phyloP scores from a whole-genome alignment of 2,888 invertebrate species.

The Stenurella melanura region DNA sequence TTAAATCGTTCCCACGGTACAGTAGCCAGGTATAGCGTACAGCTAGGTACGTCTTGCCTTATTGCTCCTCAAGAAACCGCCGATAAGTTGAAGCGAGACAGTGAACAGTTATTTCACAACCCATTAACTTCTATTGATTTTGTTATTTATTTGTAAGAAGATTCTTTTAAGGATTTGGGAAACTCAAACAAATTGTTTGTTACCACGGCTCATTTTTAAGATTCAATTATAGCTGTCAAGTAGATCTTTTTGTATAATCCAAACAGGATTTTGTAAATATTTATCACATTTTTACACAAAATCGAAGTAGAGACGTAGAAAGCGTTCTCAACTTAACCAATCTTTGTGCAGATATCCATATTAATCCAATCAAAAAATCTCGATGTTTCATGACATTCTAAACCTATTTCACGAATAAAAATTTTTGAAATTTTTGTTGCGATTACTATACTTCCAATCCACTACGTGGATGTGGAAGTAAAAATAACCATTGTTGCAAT shows the following conservation, averaged over 20 bases:
- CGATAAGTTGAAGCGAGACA: slow-evolving; percentile 9
- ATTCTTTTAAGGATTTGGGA: slow-evolving; percentile 42
- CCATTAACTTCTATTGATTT: slow-evolving; percentile 49
- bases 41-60: not conserved
- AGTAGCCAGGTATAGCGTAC: slow-evolving; percentile 30
- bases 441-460: no score
- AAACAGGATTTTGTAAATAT: not conserved
- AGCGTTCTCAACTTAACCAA: no score
- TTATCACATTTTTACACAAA: not conserved
- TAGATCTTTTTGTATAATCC: not conserved
- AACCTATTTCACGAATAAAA: no score
- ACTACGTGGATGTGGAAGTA: no score
- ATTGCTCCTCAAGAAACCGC: not conserved
- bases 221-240: slow-evolving; percentile 2
- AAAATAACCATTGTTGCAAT: no score
- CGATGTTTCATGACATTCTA: no score
- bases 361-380: no score
- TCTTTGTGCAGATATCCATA: no score
- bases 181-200: slow-evolving; percentile 47
- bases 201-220: not conserved
- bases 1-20: slow-evolving; percentile 68
- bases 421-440: no score
- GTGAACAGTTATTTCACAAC: slow-evolving; percentile 61
- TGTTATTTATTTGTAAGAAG: slow-evolving; percentile 31
- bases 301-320: not conserved